Percentiles rank a stretch among this genome's conserved stretches.
Evolutionary conservation across 2,113 vertebrate species (phyloP).

Genomic region (Gymnarchus niloticus): DNA sequence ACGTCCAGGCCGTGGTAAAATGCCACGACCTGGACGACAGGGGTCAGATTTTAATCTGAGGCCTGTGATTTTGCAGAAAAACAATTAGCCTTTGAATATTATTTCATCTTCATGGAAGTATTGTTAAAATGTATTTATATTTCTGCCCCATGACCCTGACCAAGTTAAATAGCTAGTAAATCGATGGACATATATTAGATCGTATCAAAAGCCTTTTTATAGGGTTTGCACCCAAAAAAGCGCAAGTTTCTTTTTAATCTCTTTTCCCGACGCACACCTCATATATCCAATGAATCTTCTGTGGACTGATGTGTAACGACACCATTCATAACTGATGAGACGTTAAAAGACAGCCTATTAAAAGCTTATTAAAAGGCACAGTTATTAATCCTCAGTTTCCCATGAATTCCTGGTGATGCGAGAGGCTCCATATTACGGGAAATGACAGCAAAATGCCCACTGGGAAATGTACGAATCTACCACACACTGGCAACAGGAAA

Average conservation of each 20-base stretch:
- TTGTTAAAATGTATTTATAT: no score
- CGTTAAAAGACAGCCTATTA: constrained; percentile 10
- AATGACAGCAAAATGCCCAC: constrained; percentile 5
- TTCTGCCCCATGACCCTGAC: no score
- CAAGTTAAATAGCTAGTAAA: no score
- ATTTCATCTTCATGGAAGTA: no score
- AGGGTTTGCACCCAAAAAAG: background rate
- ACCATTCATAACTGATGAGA: constrained; percentile 9
- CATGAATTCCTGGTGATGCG: background rate
- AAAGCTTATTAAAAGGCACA: constrained; percentile 12
- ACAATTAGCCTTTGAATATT: no score
- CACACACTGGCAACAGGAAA: background rate
- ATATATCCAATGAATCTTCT: constrained; percentile 8
- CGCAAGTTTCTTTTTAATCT: background rate
- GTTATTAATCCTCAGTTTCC: constrained; percentile 12
- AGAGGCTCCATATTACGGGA: constrained; percentile 1
- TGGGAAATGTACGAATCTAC: constrained; percentile 1
- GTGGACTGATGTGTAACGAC: constrained; percentile 5
- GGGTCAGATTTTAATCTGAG: no score
- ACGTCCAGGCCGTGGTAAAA: no score
- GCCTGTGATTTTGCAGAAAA: no score
- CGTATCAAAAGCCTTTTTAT: no score
- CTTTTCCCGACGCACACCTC: background rate
- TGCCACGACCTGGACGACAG: no score
- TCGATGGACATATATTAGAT: no score